Base-by-base conservation (phyloP, 2,113 vertebrate genomes). In the Neolamprologus toae region DNA sequence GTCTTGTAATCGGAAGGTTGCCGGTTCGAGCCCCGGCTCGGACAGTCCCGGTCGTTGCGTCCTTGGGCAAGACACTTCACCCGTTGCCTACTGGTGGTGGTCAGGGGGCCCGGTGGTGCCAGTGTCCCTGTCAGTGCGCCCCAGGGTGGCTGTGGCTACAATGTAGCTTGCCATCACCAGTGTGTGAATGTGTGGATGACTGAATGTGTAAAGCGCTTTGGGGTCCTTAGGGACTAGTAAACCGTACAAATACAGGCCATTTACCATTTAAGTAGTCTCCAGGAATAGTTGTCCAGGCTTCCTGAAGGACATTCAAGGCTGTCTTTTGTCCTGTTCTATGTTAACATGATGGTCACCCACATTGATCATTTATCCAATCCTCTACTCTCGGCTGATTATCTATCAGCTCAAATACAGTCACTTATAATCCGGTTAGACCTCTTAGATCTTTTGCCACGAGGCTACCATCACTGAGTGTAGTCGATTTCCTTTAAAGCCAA, bases 101-200 rank as follows among this genome's bases (percentile, higher is more conserved):
- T 3, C 53, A 55, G 21, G 23, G 53, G 53, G 1, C 21, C n/a
- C 0, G 10, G 53, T 23, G 10, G 3, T 1, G 10, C n/a, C n/a
- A 23, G n/a, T 54, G 53, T 54, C 53, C 53, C n/a, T 53, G 19
- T 54, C 53, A 21, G 53, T 23, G n/a, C 10, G 2, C 53, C n/a
- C 53, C 53, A 54, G 10, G 10, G 10, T 12, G n/a, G 53, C n/a
- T 54, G 53, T 55, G 10, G 53, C 53, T 55, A 55, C 53, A 55
- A 7, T 3, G 6, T 55, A 26, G 6, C 54, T 13, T 55, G 1
- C 21, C 54, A 26, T 55, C 21, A 55, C 54, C 53, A 13, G 21
- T 55, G 21, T 55, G 53, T 55, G 12, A 55, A 55, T 55, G 21
- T 0, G 12, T 57, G 54, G 23, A 8, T 26, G 23, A 26, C 23